phyloP scores from a whole-genome alignment of 2,797 vertebrate species.

The Danio jaintianensis region DNA sequence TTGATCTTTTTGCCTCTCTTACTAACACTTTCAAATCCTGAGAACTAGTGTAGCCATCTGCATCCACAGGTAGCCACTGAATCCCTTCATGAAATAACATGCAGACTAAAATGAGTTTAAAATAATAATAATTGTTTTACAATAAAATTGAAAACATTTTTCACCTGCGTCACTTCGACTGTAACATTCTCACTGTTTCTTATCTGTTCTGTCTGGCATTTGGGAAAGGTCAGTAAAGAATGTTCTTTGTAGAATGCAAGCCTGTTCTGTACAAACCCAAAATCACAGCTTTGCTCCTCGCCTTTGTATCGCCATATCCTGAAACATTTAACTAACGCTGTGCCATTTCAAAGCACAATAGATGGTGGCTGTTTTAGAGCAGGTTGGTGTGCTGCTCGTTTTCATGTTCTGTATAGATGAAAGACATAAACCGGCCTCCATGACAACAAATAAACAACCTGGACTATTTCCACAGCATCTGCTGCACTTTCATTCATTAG shows the following conservation, averaged over 20 bases:
- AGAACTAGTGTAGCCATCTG: conserved; percentile 11
- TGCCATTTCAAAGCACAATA: conserved; percentile 45
- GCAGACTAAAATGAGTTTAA: too few species aligned
- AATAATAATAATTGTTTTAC: too few species aligned
- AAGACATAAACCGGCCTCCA: conserved; percentile 30
- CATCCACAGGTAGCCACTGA: conserved; percentile 22
- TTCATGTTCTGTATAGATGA: conserved; percentile 22
- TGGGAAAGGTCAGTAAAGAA: conserved; percentile 62
- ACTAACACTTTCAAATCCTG: not conserved
- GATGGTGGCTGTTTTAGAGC: not conserved
- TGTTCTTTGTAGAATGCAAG: conserved; percentile 42
- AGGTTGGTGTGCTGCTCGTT: conserved; percentile 22
- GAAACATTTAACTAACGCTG: conserved; percentile 40
- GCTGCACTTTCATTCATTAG: conserved; percentile 42
- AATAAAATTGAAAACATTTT: conserved; percentile 30
- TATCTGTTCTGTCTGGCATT: conserved; percentile 62
- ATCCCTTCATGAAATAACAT: conserved; percentile 21
- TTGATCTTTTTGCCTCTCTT: not conserved
- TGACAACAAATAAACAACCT: conserved; percentile 45
- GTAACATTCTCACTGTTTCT: conserved; percentile 61
- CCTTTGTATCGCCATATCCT: conserved; percentile 45
- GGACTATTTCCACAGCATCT: conserved; percentile 48
- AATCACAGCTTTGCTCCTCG: conserved; percentile 29
- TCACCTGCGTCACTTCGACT: conserved; percentile 53
- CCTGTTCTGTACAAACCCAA: not conserved